phyloP scores from a whole-genome alignment of 2,888 invertebrate species.

The Habroteleia sp. region DNA sequence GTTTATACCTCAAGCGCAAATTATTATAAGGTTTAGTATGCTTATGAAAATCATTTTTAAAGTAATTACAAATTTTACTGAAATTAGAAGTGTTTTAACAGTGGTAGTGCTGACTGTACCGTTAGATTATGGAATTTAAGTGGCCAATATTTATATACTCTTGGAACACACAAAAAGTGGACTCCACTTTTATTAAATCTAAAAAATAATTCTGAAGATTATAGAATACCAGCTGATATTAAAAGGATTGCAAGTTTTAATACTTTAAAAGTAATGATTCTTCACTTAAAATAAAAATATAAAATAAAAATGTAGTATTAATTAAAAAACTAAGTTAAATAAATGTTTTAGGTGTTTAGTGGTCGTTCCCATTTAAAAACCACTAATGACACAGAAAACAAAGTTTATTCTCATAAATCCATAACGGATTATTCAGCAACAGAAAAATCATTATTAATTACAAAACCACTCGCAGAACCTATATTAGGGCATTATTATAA shows the following conservation, averaged over 20 bases:
- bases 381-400: neutral
- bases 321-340: too few species aligned
- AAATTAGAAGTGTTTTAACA: slow-evolving; percentile 71
- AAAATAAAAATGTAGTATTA: too few species aligned
- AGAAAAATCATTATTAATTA: slow-evolving; percentile 78
- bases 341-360: slow-evolving; percentile 4
- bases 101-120: slow-evolving; percentile 87
- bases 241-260: slow-evolving; percentile 88
- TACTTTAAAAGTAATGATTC: slow-evolving; percentile 85
- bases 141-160: slow-evolving; percentile 87
- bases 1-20: slow-evolving; percentile 85
- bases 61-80: neutral
- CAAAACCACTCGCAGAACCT: slow-evolving; percentile 83
- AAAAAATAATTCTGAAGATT: slow-evolving; percentile 80
- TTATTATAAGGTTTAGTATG: slow-evolving; percentile 85
- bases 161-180: slow-evolving; percentile 88
- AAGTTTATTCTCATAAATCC: neutral
- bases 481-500: slow-evolving; percentile 84
- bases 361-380: too few species aligned
- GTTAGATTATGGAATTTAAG: slow-evolving; percentile 89
- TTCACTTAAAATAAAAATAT: too few species aligned
- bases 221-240: slow-evolving; percentile 88
- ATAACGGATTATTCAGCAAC: slow-evolving; percentile 68
- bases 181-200: slow-evolving; percentile 80
- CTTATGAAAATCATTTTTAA: neutral